Evolutionary conservation across 2,888 invertebrate genomes (phyloP).

Genomic region (Bhutanitis thaidina): DNA sequence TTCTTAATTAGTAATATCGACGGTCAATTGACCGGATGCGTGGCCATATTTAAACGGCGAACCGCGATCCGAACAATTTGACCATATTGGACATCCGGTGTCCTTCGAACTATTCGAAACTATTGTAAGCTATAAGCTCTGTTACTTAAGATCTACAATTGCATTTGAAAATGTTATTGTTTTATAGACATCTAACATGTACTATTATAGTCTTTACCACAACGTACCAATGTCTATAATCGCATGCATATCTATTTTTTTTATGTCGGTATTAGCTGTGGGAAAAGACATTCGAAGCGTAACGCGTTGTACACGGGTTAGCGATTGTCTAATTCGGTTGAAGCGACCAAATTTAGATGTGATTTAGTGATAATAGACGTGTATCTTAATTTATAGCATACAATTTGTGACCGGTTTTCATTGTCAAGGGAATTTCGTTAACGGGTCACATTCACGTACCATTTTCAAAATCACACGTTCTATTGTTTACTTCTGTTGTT

Average conservation of each 20-base stretch:
- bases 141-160: conserved; percentile 32
- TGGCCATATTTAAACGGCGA: conserved; percentile 58
- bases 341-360: conserved; percentile 25
- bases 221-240: conserved; percentile 20
- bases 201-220: background rate
- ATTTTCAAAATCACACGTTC: background rate
- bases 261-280: conserved; percentile 40
- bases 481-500: background rate
- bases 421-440: background rate
- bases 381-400: background rate
- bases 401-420: background rate
- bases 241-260: conserved; percentile 29
- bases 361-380: conserved; percentile 25
- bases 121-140: conserved; percentile 24
- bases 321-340: conserved; percentile 30
- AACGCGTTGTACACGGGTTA: conserved; percentile 26
- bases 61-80: conserved; percentile 66
- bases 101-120: conserved; percentile 38
- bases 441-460: background rate
- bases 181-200: background rate
- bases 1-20: conserved; percentile 38
- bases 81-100: conserved; percentile 61
- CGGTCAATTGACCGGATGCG: conserved; percentile 51
- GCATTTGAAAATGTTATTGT: conserved; percentile 16
- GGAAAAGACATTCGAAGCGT: conserved; percentile 53